phyloP scores from a whole-genome alignment of 2,113 vertebrate species.

The Lagopus leucura region DNA sequence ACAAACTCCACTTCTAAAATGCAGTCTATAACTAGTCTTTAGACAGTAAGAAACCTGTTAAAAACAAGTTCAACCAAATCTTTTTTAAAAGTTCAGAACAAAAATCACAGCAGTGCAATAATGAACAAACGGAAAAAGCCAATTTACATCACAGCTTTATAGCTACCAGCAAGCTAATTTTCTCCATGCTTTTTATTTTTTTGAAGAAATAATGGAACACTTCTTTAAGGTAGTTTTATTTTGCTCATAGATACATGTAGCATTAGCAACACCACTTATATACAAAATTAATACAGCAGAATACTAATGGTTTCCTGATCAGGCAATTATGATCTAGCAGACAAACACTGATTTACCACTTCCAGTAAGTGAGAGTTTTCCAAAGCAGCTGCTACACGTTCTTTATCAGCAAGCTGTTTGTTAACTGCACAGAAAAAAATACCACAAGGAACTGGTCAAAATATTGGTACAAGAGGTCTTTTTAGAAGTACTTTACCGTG shows the following conservation, averaged over 20 bases:
- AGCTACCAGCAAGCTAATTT: background rate
- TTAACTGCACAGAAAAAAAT: conserved; percentile 83
- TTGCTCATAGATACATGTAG: background rate
- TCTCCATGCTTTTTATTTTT: background rate
- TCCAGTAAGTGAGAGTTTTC: conserved; percentile 95
- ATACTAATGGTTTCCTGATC: background rate
- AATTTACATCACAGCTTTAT: background rate
- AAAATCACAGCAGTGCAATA: background rate
- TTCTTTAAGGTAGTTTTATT: conserved; percentile 4
- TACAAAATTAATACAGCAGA: background rate
- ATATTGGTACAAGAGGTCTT: accelerated
- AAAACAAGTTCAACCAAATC: background rate
- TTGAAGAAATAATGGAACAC: background rate
- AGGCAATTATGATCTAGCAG: conserved; percentile 73
- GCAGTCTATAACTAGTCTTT: background rate
- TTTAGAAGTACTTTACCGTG: background rate
- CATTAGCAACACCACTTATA: background rate
- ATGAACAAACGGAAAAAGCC: background rate
- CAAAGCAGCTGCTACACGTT: conserved; percentile 94
- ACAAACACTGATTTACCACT: conserved; percentile 97
- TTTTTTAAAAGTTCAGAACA: background rate
- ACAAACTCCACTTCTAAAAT: background rate
- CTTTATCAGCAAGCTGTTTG: conserved; percentile 97
- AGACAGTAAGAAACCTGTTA: background rate
- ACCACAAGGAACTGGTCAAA: background rate